Percentiles rank a stretch among this genome's conserved stretches.
phyloP scores from a whole-genome alignment of 2,113 vertebrate species.

The Spheniscus mendiculus region DNA sequence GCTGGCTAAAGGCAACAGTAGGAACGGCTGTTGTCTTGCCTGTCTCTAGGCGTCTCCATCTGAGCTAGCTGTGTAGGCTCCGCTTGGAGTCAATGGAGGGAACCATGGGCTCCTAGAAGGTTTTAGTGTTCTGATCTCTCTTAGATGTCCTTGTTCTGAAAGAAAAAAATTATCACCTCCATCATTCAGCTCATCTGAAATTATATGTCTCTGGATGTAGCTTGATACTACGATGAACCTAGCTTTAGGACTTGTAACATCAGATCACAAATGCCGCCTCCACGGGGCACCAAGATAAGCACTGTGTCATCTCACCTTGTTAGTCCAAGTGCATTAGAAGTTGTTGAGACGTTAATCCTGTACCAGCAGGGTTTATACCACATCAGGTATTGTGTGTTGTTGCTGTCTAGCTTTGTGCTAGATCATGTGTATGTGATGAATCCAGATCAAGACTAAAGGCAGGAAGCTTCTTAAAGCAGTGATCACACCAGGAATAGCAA shows the following conservation, averaged over 20 bases:
- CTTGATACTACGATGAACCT: background rate
- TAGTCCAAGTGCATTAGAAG: background rate
- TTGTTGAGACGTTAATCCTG: background rate
- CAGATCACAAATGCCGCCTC: background rate
- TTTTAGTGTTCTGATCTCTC: background rate
- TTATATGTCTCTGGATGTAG: background rate
- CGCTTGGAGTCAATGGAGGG: background rate
- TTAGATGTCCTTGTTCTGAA: background rate
- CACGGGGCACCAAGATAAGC: background rate
- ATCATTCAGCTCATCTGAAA: background rate
- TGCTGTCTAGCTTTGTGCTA: background rate
- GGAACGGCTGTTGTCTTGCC: background rate
- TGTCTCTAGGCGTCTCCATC: background rate
- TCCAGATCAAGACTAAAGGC: background rate
- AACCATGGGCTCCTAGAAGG: background rate
- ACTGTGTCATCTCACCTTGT: background rate
- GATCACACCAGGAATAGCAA: background rate
- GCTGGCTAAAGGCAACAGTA: background rate
- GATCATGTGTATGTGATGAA: background rate
- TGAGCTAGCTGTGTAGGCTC: background rate
- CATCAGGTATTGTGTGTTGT: background rate
- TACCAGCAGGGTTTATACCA: background rate
- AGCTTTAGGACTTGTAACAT: background rate
- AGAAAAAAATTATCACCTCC: background rate
- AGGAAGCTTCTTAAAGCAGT: background rate